Base-by-base conservation (phyloP, 2,113 vertebrate species). In the Tinamus guttatus region DNA sequence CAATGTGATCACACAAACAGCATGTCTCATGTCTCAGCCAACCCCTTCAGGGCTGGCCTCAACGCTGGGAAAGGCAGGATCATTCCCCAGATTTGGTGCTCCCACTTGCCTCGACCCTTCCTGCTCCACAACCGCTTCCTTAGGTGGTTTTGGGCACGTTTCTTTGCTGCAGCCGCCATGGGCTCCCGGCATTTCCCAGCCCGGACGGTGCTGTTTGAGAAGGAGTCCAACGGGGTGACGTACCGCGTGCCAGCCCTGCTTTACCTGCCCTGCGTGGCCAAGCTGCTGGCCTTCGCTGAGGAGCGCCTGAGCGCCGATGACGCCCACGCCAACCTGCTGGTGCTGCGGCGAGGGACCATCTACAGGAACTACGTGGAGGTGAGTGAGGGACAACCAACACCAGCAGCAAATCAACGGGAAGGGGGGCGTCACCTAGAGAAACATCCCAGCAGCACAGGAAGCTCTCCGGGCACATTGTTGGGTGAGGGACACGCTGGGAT, bases 261-360 rank as follows among this genome's bases (percentile, higher is more conserved):
- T 60, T 98, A 98, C 38, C 92, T 99, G 90, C 96, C 98, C 20
- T 96, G 96, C 0, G 97, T 96, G 81, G 96, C 97, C 69, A 98
- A 97, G n/a, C 98, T 99, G 85, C 96, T 99, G 97, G 99, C 99
- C 1, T 99, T 99, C 11, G 99, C 99, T 0, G 99, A 99, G 94
- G 98, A 99, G 97, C 97, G 99, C 17, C 97, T 99, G 64, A 99
- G 98, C 34, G 97, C 98, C 0, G 98, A 98, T 0, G 99, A 99
- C 45, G 96, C 98, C 27, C 98, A 99, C 13, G 99, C 99, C 74
- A 98, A 99, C 90, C 97, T 99, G 89, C 98, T 99, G 88, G 99
- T 99, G 78, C 96, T 99, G 97, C 98, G 98, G 91, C 98, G 98
- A 4, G 99, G 99, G 22, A 91, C 90, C 1, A 98, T 99, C 96